Conservation (phyloP, 2,113 vertebrate species). For the Amia ocellicauda region DNA sequence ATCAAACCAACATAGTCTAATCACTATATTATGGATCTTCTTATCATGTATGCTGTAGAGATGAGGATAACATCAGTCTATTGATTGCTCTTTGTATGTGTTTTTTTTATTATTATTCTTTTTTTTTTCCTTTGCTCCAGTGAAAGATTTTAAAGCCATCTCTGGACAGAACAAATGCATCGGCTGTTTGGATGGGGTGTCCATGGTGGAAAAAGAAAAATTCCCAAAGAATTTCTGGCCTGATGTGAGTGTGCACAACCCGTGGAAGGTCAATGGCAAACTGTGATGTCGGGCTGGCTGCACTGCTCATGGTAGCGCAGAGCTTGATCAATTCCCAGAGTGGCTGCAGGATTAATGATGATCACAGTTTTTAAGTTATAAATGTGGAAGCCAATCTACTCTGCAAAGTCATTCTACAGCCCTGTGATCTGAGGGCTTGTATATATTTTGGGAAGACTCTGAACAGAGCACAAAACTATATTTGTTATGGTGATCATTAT, state of each 20-base stretch:
- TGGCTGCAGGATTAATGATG: too few relatives aligned
- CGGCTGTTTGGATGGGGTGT: conserved; percentile 54
- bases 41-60: conserved; percentile 53
- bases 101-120: conserved; percentile 47
- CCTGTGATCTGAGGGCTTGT: too few relatives aligned
- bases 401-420: too few relatives aligned
- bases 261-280: too few relatives aligned
- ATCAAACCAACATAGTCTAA: conserved; percentile 51
- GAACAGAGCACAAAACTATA: too few relatives aligned
- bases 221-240: conserved; percentile 71
- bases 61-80: conserved; percentile 71
- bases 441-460: too few relatives aligned
- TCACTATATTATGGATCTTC: conserved; percentile 62
- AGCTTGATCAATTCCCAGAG: too few relatives aligned
- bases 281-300: too few relatives aligned
- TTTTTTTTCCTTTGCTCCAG: conserved; percentile 56
- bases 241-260: conserved; percentile 57
- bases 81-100: conserved; percentile 73
- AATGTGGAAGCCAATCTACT: too few relatives aligned
- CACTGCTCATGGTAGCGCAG: too few relatives aligned
- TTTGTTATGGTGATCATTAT: too few relatives aligned
- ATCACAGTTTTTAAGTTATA: too few relatives aligned
- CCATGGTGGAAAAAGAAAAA: conserved; percentile 69
- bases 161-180: conserved; percentile 52
- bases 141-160: conserved; percentile 62